Percentiles rank a stretch among this genome's conserved stretches.
Conservation (phyloP, 2,113 vertebrate genomes). For the Notothenia coriiceps region DNA sequence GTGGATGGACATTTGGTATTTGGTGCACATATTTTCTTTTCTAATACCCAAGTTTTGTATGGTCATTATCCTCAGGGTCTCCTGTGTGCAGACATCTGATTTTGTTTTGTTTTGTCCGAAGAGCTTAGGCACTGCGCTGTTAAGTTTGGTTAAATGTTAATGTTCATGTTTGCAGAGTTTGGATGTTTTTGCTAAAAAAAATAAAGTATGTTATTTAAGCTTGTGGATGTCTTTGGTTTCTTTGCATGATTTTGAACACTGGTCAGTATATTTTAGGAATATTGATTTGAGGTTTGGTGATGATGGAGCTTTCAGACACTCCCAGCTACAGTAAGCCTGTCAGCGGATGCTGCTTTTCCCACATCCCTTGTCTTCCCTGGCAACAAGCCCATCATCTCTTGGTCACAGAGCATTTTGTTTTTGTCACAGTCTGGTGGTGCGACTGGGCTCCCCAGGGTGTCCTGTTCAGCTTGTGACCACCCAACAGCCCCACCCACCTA, state of each 20-base stretch:
- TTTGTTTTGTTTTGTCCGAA: constrained; percentile 46
- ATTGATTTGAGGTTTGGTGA: not conserved
- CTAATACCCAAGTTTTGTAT: not conserved
- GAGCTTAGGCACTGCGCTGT: constrained; percentile 44
- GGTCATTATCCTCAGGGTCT: constrained; percentile 15
- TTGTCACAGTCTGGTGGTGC: constrained; percentile 75
- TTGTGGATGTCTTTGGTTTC: not conserved
- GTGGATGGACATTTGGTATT: constrained; percentile 26
- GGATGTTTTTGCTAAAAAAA: constrained; percentile 37
- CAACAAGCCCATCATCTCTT: constrained; percentile 75
- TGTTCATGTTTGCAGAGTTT: constrained; percentile 39
- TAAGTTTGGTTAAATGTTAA: constrained; percentile 16
- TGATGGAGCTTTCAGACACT: not conserved
- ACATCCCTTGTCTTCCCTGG: constrained; percentile 65
- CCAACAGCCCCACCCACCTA: constrained; percentile 41
- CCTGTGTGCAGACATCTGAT: constrained; percentile 20
- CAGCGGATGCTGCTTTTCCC: constrained; percentile 34
- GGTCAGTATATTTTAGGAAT: no score
- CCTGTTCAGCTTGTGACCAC: constrained; percentile 56
- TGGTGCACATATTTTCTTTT: constrained; percentile 34
- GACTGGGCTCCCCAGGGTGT: constrained; percentile 63
- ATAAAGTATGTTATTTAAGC: constrained; percentile 37
- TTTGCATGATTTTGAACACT: not conserved
- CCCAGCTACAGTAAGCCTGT: constrained; percentile 14
- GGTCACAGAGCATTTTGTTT: constrained; percentile 70